Evolutionary conservation across 2,113 vertebrate genomes (phyloP).

Genomic region (Poicephalus meyeri): DNA sequence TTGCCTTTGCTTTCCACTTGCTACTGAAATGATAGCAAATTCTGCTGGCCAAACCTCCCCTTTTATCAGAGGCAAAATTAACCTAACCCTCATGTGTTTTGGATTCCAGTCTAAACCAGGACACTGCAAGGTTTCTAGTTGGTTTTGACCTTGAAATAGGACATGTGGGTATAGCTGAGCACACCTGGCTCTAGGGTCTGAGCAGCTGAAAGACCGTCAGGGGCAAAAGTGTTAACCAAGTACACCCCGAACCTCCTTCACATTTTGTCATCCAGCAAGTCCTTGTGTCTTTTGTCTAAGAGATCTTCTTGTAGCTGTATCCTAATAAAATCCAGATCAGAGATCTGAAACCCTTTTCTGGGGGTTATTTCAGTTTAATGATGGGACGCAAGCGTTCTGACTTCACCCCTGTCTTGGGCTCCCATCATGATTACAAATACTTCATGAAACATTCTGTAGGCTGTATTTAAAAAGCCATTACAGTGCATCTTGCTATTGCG

Average conservation of each 20-base stretch:
- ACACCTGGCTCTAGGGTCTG: background rate
- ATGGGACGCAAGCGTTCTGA: accelerated
- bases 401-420: background rate
- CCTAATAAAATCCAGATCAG: background rate
- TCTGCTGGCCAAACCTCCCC: background rate
- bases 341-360: background rate
- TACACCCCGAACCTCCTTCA: background rate
- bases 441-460: background rate
- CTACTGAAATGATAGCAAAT: background rate
- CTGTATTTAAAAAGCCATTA: background rate
- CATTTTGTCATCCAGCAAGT: background rate
- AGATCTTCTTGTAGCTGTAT: background rate
- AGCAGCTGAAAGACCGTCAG: background rate
- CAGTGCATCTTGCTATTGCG: background rate
- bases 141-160: background rate
- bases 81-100: background rate
- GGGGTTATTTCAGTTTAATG: background rate
- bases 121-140: background rate
- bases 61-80: conserved; percentile 26
- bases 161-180: background rate
- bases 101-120: conserved; percentile 26
- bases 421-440: accelerated
- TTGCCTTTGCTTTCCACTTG: background rate
- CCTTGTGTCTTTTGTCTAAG: accelerated
- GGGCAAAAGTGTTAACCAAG: background rate